Base-by-base conservation (phyloP, 2,888 invertebrate genomes). In the Hypsopygia costalis region DNA sequence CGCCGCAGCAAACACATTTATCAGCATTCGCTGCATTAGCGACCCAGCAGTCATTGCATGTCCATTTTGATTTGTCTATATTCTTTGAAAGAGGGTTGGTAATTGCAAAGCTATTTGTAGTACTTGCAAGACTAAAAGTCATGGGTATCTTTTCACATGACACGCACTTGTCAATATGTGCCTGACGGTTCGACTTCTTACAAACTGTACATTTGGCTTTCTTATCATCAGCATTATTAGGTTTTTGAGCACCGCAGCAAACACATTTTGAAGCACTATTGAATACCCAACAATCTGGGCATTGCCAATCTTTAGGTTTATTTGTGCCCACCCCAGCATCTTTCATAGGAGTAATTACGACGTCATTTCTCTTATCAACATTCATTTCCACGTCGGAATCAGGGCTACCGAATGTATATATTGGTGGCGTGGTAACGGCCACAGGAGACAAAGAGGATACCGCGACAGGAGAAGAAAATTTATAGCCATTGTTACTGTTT, bases 381-480 rank as follows among this genome's bases (percentile, higher is more conserved):
- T 52, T 45, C 25, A 52, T 56, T n/a, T 69, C 71, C 43, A 68
- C 46, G 30, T 37, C 55, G 43, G 54, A 49, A 25, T 74, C 80
- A 4, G 81, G 79, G 47, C 60, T 66, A 28, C 64, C 69, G 48
- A 81, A 81, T 40, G 42, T 57, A 49, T 69, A 81, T 43, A 58
- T 62, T 30, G 62, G 58, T 33, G 52, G 43, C 34, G 57, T 44
- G 4, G 46, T 32, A 16, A 47, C 39, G 10, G 22, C 39, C 38
- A 55, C 46, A 33, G 49, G 33, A 21, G 39, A 40, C 22, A 69
- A 70, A 41, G 41, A 51, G 29, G 69, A 55, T 49, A 79, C 48
- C 51, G 46, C 62, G 11, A 71, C 62, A 27, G 83, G 81, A 43
- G 51, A 62, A 6, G 83, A 65, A 56, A 81, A 82, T 58, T 56